phyloP scores from a whole-genome alignment of 2,113 vertebrate species.

The Cercocebus atys region DNA sequence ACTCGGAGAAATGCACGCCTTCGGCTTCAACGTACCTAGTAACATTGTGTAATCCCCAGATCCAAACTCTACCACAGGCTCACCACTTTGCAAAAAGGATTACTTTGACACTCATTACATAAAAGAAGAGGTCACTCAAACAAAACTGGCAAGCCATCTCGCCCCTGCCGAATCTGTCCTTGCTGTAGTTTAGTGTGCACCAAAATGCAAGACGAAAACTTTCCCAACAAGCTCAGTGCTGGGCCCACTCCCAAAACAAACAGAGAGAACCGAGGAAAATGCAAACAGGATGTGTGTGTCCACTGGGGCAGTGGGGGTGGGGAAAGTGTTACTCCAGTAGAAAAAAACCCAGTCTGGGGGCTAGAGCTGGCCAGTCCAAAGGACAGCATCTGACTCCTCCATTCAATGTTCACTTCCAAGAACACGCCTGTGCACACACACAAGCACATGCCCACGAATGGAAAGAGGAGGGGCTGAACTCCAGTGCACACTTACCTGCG shows the following conservation, averaged over 20 bases:
- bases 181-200: neutral
- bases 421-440: rapidly evolving
- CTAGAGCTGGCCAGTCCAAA: neutral
- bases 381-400: neutral
- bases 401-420: neutral
- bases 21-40: neutral
- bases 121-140: neutral
- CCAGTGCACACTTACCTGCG: slow-evolving; percentile 86
- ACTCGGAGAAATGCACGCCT: neutral
- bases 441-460: neutral
- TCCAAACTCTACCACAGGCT: neutral
- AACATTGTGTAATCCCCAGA: neutral
- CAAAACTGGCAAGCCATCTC: neutral
- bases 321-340: neutral
- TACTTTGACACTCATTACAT: neutral
- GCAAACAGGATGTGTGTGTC: slow-evolving; percentile 52
- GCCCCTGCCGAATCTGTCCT: neutral
- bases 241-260: slow-evolving; percentile 63
- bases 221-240: neutral
- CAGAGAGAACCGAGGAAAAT: neutral
- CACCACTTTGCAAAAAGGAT: neutral
- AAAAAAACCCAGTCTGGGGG: neutral
- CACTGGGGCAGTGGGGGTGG: neutral
- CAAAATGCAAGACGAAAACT: neutral
- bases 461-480: rapidly evolving